Conservation (phyloP, 2,113 vertebrate genomes). For the Plestiodon gilberti region DNA sequence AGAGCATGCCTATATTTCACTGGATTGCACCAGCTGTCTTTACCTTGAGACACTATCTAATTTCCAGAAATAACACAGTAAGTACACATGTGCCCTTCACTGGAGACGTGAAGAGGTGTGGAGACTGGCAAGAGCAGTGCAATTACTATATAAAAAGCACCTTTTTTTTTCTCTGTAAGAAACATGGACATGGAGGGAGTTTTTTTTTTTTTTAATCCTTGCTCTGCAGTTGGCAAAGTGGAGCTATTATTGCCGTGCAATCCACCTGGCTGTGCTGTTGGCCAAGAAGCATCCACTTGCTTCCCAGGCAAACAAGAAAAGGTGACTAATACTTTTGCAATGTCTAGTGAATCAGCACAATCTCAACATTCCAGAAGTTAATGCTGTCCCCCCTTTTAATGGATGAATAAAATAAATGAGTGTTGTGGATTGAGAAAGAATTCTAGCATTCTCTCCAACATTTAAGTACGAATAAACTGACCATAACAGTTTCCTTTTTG, state of each 20-base stretch:
- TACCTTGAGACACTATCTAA: background rate
- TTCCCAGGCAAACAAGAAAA: constrained; percentile 64
- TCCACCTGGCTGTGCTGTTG: constrained; percentile 71
- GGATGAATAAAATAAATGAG: background rate
- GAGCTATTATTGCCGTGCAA: background rate
- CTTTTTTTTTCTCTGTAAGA: constrained; percentile 28
- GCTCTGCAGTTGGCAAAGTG: background rate
- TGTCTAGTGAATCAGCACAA: background rate
- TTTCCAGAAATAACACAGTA: background rate
- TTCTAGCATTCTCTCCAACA: background rate
- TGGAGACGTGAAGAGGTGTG: background rate
- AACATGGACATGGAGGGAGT: background rate
- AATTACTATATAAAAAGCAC: background rate
- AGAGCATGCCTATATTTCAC: constrained; percentile 7
- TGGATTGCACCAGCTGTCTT: constrained; percentile 2
- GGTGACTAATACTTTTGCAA: constrained; percentile 40
- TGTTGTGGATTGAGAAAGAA: background rate
- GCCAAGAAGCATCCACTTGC: constrained; percentile 41
- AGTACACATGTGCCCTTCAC: constrained; percentile 13
- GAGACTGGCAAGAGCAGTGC: background rate
- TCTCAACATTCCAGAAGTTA: background rate
- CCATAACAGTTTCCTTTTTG: background rate
- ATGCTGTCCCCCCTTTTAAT: background rate
- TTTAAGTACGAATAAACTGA: background rate
- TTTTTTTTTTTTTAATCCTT: constrained; percentile 15